A percentile compares a stretch with the other conserved stretches of the same genome.
phyloP scores from a whole-genome alignment of 2,888 invertebrate genomes.

The Drosophila emarginata region DNA sequence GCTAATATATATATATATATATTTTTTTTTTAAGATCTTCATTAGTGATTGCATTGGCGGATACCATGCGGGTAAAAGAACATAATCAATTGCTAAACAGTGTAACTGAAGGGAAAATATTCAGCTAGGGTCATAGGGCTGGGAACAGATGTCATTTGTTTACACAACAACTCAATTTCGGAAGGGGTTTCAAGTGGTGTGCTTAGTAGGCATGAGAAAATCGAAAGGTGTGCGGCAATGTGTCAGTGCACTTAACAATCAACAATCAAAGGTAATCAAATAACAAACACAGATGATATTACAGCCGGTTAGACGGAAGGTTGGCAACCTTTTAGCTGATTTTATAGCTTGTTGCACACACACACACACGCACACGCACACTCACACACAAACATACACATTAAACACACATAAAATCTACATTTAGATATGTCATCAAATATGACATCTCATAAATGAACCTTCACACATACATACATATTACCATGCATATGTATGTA shows the following conservation, averaged over 20 bases:
- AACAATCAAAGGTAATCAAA: conserved; percentile 35
- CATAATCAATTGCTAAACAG: conserved; percentile 4
- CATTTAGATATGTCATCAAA: conserved; percentile 17
- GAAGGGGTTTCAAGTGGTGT: background rate
- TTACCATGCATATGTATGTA: too few relatives aligned
- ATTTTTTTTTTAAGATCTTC: too few relatives aligned
- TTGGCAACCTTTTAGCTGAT: too few relatives aligned
- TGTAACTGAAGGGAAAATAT: conserved; percentile 1
- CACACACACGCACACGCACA: background rate
- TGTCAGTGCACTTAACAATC: conserved; percentile 36
- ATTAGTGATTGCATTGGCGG: too few relatives aligned
- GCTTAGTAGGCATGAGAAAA: conserved; percentile 21
- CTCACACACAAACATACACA: conserved; percentile 31
- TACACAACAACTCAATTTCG: conserved; percentile 45
- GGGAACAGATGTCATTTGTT: conserved; percentile 71
- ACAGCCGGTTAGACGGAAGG: background rate
- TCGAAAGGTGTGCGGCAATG: conserved; percentile 48
- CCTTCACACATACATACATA: too few relatives aligned
- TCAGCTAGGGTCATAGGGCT: background rate
- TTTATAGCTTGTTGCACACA: background rate
- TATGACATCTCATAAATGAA: background rate
- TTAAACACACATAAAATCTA: conserved; percentile 61
- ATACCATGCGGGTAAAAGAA: background rate
- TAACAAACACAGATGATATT: background rate
- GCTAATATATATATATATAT: too few relatives aligned